These are phyloP conservation scores for Ictalurus furcatus DNA, from an alignment of 2,113 vertebrate genomes.

Conservation along the genomic window DNA sequence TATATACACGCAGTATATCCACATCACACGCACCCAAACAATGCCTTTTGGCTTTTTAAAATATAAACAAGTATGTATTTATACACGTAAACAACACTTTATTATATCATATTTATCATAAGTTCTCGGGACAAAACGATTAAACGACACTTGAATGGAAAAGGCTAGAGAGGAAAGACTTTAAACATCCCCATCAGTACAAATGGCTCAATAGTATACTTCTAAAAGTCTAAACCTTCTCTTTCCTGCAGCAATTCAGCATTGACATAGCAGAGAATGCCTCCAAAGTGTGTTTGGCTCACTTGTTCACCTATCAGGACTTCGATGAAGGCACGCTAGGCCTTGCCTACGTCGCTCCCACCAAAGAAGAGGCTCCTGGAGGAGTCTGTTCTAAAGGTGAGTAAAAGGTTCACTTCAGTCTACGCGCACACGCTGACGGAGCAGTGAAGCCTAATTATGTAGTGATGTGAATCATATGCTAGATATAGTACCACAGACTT, in stretches of 20 bases:
- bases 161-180: neutral
- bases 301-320: conserved; percentile 97
- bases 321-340: conserved; percentile 95
- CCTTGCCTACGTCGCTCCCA: conserved; percentile 91
- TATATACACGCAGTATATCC: neutral
- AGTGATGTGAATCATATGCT: neutral
- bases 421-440: neutral
- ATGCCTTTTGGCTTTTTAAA: neutral
- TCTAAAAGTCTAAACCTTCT: neutral
- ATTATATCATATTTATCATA: neutral
- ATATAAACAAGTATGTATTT: neutral
- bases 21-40: neutral
- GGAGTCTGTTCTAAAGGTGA: conserved; percentile 93
- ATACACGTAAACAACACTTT: neutral
- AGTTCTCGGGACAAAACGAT: neutral
- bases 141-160: neutral
- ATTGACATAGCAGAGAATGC: conserved; percentile 90
- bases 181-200: neutral
- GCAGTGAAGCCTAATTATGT: neutral
- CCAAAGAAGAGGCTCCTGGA: conserved; percentile 82
- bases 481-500: neutral
- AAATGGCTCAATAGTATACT: neutral
- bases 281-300: conserved; percentile 89
- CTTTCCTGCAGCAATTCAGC: conserved; percentile 87
- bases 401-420: conserved; percentile 9